These are phyloP conservation scores for Forpus xanthops DNA, from an alignment of 2,797 vertebrate species.

Conservation along the genomic window DNA sequence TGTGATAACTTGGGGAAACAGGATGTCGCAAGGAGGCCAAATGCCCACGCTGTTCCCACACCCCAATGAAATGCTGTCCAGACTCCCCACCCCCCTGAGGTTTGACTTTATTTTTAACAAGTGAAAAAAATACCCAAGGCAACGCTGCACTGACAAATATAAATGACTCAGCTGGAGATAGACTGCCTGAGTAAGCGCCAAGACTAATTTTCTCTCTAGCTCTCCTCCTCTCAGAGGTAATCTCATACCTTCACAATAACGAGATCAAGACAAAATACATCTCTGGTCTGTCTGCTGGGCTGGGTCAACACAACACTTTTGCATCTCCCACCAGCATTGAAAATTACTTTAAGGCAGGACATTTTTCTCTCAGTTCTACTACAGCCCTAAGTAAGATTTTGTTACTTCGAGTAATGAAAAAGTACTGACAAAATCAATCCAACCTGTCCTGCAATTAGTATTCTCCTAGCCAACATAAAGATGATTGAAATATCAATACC, in stretches of 20 bases:
- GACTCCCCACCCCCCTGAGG: background rate
- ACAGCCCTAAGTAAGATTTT: background rate
- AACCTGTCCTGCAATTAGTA: background rate
- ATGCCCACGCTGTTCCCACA: constrained; percentile 66
- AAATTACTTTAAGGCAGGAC: background rate
- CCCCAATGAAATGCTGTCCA: background rate
- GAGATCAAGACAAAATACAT: constrained; percentile 49
- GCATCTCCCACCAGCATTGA: background rate
- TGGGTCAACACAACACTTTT: background rate
- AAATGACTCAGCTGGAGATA: constrained; percentile 32
- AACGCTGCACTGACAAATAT: constrained; percentile 38
- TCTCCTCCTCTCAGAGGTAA: constrained; percentile 34
- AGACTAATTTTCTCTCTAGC: constrained; percentile 35
- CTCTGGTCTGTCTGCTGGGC: background rate
- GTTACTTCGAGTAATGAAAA: background rate
- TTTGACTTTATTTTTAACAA: constrained; percentile 61
- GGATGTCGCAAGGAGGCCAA: constrained; percentile 38
- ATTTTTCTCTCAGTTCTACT: background rate
- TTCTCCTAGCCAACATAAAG: background rate
- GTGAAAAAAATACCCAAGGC: constrained; percentile 32
- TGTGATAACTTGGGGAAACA: constrained; percentile 48
- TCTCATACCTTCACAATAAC: constrained; percentile 19
- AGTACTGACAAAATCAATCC: constrained; percentile 11
- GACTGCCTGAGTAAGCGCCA: constrained; percentile 5
- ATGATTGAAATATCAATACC: constrained; percentile 5